Percentiles rank a stretch among this genome's conserved stretches.
Conservation (phyloP, 1,140 invertebrate species). For the Luehdorfia chinensis region DNA sequence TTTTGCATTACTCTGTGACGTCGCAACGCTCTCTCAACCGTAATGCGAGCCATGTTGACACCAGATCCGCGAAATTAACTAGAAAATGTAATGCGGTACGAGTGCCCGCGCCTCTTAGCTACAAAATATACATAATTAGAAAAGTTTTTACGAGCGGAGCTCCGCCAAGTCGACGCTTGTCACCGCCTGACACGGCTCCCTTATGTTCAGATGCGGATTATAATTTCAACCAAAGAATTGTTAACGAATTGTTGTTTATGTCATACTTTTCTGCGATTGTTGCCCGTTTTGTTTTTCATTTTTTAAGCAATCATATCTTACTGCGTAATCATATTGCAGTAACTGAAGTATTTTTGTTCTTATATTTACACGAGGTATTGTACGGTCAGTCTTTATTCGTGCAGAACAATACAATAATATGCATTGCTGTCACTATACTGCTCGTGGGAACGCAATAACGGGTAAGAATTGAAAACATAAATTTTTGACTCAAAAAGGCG, state of each 20-base stretch:
- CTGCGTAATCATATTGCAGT: not conserved
- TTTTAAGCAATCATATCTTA: conserved; percentile 6
- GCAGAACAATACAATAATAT: too few relatives aligned
- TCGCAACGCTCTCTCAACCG: conserved; percentile 4
- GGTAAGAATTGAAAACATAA: too few relatives aligned
- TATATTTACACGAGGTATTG: too few relatives aligned
- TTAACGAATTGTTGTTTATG: conserved; percentile 65
- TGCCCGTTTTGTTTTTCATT: conserved; percentile 16
- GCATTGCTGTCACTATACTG: too few relatives aligned
- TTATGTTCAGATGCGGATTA: conserved; percentile 63
- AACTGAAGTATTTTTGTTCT: too few relatives aligned
- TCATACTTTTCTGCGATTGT: conserved; percentile 16
- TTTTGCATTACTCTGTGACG: conserved; percentile 11
- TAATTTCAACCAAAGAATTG: conserved; percentile 67
- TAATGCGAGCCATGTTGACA: conserved; percentile 35
- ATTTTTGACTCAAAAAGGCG: not conserved
- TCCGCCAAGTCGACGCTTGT: conserved; percentile 58
- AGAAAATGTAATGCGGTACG: conserved; percentile 58
- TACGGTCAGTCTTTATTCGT: too few relatives aligned
- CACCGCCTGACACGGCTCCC: conserved; percentile 64
- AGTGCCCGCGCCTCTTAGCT: conserved; percentile 61
- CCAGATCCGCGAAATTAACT: conserved; percentile 56
- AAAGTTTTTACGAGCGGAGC: conserved; percentile 71
- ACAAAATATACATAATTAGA: conserved; percentile 75
- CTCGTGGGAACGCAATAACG: too few relatives aligned